Base-by-base conservation (phyloP, 2,888 invertebrate genomes). In the Polymixis lichenea region DNA sequence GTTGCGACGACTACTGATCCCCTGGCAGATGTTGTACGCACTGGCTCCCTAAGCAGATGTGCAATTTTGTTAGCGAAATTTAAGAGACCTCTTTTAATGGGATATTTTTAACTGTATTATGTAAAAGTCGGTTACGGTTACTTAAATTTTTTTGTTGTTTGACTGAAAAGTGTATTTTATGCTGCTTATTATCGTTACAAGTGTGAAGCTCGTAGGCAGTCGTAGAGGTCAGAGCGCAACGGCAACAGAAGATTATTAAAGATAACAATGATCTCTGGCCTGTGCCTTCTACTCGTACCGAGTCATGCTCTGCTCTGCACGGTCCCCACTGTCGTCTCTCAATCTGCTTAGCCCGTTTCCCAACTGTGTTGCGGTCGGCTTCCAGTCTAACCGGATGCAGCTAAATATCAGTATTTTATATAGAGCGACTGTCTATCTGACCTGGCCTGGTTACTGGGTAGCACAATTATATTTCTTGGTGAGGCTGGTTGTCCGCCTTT, bases 1-100 rank as follows among this genome's bases (percentile, higher is more conserved):
- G 77, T 76, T 25, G 56, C 49, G 28, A 51, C 83, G 65, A 60
- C 73, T 66, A 69, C 78, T 69, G 73, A 43, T 72, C 43, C 58
- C 73, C 51, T 64, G 73, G 66, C 81, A 83, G 83, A 78, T 82
- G 83, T 67, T 61, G 13, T 13, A 32, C 56, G 61, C 83, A 82
- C 74, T 80, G 66, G 79, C 75, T 74, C 32, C 73, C n/a, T 38
- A 78, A 4, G 69, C 74, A 83, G 28, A 83, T 83, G 77, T 71
- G 82, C 43, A 32, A 65, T 51, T 70, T 66, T 60, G 49, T n/a
- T 13, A 61, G 6, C 25, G 19, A 78, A 32, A 38, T 46, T 51
- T 17, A n/a, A 25, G 7, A 49, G 9, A 22, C 25, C 19, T 69
- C 25, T 25, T 46, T 32, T 5, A 17, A 13, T 77, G 9, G 25